Evolutionary conservation across 2,888 invertebrate genomes (phyloP).

Genomic region (Oscheius sp.): DNA sequence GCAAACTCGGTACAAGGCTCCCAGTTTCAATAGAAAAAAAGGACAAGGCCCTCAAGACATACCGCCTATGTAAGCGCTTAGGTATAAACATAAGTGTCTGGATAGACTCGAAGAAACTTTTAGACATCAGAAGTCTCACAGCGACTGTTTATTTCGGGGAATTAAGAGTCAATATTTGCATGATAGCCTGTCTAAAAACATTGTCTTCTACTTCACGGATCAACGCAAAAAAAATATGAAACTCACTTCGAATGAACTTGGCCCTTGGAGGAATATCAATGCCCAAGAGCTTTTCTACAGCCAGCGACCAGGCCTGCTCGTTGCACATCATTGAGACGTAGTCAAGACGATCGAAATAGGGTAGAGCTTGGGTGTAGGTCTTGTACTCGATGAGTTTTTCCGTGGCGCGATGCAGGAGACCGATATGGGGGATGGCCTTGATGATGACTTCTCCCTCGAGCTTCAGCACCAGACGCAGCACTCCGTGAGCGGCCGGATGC

Average conservation of each 20-base stretch:
- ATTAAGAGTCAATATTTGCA: no score
- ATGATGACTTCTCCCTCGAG: conserved; percentile 88
- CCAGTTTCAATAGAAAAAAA: conserved; percentile 24
- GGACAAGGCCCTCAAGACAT: neutral
- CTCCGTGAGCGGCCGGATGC: conserved; percentile 94
- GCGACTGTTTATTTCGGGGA: no score
- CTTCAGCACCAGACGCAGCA: conserved; percentile 86
- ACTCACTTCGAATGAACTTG: conserved; percentile 90
- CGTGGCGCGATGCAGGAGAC: conserved; percentile 93
- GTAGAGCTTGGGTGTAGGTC: conserved; percentile 95
- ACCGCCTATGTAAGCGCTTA: no score
- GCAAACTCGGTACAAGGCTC: no score
- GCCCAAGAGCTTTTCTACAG: conserved; percentile 94
- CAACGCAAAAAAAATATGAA: neutral
- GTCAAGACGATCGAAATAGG: conserved; percentile 92
- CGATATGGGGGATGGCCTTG: conserved; percentile 94
- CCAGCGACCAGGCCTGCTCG: conserved; percentile 94
- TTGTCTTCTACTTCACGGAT: no score
- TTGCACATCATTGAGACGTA: conserved; percentile 99
- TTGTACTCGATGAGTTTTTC: conserved; percentile 98
- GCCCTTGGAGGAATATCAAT: conserved; percentile 80
- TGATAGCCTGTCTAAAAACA: no score
- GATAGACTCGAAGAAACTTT: no score
- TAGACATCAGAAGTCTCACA: no score
- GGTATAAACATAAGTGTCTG: no score